Evolutionary conservation across 2,888 invertebrate species (phyloP), one percentile per base, ranked within the genome.

Genomic region (Erannis defoliaria): DNA sequence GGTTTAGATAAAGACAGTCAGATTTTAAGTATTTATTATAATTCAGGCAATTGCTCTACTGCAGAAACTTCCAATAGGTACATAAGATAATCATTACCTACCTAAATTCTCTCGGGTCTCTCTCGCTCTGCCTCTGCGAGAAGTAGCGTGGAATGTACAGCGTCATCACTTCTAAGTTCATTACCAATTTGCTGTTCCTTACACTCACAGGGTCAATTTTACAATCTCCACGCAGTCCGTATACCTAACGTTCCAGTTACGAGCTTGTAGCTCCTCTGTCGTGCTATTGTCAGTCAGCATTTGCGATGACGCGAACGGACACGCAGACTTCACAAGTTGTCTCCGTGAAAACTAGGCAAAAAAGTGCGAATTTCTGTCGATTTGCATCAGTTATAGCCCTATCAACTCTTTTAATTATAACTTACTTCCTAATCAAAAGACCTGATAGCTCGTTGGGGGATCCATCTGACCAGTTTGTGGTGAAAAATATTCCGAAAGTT

Each of bases 251-350:
- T 84, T 85, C 84, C 77, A 86, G 78, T 84, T 84, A 85, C 76
- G 67, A 86, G 81, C 78, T 70, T 76, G 75, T 75, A 70, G 43
- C 40, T 38, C 46, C 29, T 57, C 58, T 66, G 65, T 46, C 64
- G 67, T 43, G 14, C 19, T 54, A 68, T 75, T 77, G 84, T 85
- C 89, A 90, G 89, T 89, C 75, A 80, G 77, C 80, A 78, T 73
- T 78, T 88, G 86, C 86, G 82, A 92, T 91, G 92, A 85, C 88
- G 84, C 90, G 89, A 62, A 81, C 73, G 70, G 84, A 84, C 81
- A 85, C 88, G 84, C 86, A 66, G 60, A 72, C 76, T 73, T 70
- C 77, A 64, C 82, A 84, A 75, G 69, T 72, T 58, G 67, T 86
- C 72, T 77, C 83, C 55, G 75, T 86, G 67, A 86, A 86, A 84